phyloP scores from a whole-genome alignment of 2,888 invertebrate species.

The Lasioglossum malachurum region DNA sequence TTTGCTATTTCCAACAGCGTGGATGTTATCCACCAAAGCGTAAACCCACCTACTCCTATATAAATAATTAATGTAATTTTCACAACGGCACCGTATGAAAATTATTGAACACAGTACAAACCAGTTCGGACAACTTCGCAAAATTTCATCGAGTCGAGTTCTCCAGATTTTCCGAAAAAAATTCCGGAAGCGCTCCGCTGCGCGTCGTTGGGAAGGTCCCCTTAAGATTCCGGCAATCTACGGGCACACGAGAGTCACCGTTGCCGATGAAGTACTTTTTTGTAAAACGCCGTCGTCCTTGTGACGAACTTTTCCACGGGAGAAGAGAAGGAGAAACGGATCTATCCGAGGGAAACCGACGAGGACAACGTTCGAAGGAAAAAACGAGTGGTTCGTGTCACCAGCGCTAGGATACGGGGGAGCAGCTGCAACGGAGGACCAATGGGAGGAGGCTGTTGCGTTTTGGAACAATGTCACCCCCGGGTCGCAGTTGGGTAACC shows the following conservation, averaged over 20 bases:
- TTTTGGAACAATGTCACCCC: conserved; percentile 70
- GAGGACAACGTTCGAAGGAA: not conserved
- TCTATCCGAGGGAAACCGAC: not conserved
- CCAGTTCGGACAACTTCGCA: not conserved
- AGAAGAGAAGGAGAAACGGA: not conserved
- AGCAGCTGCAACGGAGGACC: conserved; percentile 65
- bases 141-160: not conserved
- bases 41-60: too few relatives aligned
- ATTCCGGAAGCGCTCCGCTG: not conserved
- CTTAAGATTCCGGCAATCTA: conserved; percentile 16
- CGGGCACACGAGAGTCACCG: not conserved
- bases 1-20: not conserved
- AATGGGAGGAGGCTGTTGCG: conserved; percentile 63
- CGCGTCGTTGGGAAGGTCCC: not conserved
- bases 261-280: conserved; percentile 15
- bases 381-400: conserved; percentile 41
- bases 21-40: not conserved
- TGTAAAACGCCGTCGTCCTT: not conserved
- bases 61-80: not conserved
- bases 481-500: conserved; percentile 55
- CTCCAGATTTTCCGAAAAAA: not conserved
- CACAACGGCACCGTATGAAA: not conserved
- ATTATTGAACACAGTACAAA: not conserved
- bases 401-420: conserved; percentile 29
- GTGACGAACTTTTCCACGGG: conserved; percentile 21